Evolutionary conservation across 2,113 vertebrate species (phyloP).

Genomic region (Hippocampus barbouri): DNA sequence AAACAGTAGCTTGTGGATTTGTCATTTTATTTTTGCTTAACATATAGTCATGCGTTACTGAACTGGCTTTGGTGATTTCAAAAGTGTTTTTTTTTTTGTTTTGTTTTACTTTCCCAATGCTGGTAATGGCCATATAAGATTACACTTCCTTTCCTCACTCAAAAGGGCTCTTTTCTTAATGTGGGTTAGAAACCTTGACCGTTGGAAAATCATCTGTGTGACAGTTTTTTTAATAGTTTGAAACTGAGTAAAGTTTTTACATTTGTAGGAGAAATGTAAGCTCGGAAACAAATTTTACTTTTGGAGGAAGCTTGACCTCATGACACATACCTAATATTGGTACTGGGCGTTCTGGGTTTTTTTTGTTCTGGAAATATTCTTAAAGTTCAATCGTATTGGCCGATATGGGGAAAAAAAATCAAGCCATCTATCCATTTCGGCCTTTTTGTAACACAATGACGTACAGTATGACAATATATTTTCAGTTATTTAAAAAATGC

Average conservation of each 20-base stretch:
- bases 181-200: slow-evolving; percentile 20
- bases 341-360: not conserved
- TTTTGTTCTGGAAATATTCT: too few relatives aligned
- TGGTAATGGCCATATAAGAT: not conserved
- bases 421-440: too few relatives aligned
- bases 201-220: slow-evolving; percentile 15
- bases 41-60: not conserved
- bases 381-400: too few relatives aligned
- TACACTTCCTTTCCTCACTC: not conserved
- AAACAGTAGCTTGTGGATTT: slow-evolving; percentile 1
- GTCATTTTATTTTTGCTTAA: not conserved
- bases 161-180: not conserved
- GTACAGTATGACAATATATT: too few relatives aligned
- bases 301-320: not conserved
- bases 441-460: too few relatives aligned
- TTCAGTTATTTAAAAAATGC: too few relatives aligned
- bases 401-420: too few relatives aligned
- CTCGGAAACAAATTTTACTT: not conserved
- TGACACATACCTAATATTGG: not conserved
- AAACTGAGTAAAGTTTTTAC: slow-evolving; percentile 10
- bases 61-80: not conserved
- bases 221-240: slow-evolving; percentile 5
- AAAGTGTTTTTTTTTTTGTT: not conserved
- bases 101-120: not conserved
- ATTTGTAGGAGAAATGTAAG: slow-evolving; percentile 11